Base-by-base conservation (phyloP, 2,797 vertebrate genomes). In the Microcaecilia unicolor region DNA sequence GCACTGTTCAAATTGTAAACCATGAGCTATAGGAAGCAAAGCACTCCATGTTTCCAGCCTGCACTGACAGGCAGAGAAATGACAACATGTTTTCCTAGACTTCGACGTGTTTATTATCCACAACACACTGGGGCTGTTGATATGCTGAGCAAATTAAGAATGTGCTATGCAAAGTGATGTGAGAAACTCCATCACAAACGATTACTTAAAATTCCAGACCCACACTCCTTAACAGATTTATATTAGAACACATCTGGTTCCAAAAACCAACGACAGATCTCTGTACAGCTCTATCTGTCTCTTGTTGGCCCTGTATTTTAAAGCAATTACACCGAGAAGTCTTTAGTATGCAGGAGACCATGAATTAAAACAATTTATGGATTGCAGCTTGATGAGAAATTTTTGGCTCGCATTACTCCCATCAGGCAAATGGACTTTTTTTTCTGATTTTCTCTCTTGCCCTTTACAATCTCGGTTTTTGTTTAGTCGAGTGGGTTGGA, bases 401-500 rank as follows among this genome's bases (percentile, higher is more conserved):
- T 49, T 44, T 36, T 41, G 44, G 32, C 27, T 59, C 27, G 6
- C n/a, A 4, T 40, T 37, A 22, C 25, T 49, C 29, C 37, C 20
- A 33, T 13, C 22, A 34, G 23, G 17, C 44, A 51, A 61, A 51
- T 7, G 10, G 10, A 4, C 10, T 25, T 41, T 31, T 41, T 31
- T 34, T 32, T 13, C 20, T 41, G 50, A 22, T 38, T 35, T 30
- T 24, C 38, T 22, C 34, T 20, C 10, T 40, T 34, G 15, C 23
- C 22, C 42, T 41, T 14, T 42, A 24, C 16, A 34, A 31, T 44
- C 24, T 48, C 1, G 0, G 33, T 46, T 54, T 13, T 8, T 54
- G 64, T 50, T 41, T n/a, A n/a, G n/a, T n/a, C n/a, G n/a, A n/a
- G n/a, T n/a, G 36, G 41, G 41, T 36, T 27, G 13, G 23, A 31